Conservation (phyloP, 2,888 invertebrate genomes). For the Melipona bicolor region DNA sequence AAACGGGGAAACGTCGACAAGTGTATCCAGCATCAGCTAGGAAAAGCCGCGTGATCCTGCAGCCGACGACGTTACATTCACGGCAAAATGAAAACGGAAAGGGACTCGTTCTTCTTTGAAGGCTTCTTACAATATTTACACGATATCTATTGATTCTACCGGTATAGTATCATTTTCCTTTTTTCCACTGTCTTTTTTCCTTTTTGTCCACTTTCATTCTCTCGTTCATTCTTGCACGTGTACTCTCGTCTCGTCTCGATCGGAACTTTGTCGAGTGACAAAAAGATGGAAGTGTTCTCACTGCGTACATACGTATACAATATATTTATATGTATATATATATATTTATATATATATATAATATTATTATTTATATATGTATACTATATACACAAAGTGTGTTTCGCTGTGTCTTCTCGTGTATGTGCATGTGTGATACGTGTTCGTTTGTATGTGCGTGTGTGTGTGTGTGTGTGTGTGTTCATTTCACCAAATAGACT, state of each 20-base stretch:
- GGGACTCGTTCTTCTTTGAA: conserved; percentile 43
- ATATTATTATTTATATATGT: conserved; percentile 61
- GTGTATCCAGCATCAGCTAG: conserved; percentile 26
- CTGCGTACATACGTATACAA: conserved; percentile 62
- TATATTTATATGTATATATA: conserved; percentile 65
- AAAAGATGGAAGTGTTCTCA: conserved; percentile 56
- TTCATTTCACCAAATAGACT: conserved; percentile 52
- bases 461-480: conserved; percentile 12
- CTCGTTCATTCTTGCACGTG: background rate
- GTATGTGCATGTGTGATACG: conserved; percentile 11
- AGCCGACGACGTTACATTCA: conserved; percentile 32
- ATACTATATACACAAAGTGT: conserved; percentile 70
- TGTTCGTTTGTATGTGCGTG: too few relatives aligned
- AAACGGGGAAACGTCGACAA: conserved; percentile 42
- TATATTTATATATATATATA: conserved; percentile 56
- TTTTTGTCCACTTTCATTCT: background rate
- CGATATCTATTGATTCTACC: conserved; percentile 55
- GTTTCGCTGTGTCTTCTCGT: conserved; percentile 15
- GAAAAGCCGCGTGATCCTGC: conserved; percentile 17
- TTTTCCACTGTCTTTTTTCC: background rate
- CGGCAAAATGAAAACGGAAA: conserved; percentile 30
- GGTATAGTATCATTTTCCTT: conserved; percentile 27
- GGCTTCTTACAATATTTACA: conserved; percentile 77
- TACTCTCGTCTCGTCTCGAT: conserved; percentile 23
- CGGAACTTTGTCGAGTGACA: conserved; percentile 57